Evolutionary conservation across 2,888 invertebrate genomes (phyloP), one percentile per base, ranked within the genome.

Genomic region (Acholoe squamosa): DNA sequence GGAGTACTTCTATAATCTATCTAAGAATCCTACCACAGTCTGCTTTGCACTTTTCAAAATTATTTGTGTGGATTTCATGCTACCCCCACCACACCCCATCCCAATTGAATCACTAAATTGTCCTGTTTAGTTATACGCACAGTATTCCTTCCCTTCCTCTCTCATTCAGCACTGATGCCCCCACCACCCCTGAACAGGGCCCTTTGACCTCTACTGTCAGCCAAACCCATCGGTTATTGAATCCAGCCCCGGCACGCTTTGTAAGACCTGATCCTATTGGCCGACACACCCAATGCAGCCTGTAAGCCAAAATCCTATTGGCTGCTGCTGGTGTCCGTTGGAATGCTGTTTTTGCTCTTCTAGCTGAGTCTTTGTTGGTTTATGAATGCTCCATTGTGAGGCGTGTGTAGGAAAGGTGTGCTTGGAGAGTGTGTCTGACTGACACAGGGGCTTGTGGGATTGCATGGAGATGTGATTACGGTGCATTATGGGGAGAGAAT

Each of bases 261-360:
- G 71, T 71, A 71, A 28, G 71, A 22, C 71, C 28, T 71, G 71
- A 71, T 71, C 71, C 71, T 71, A 71, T 71, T 71, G 71, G 71
- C 28, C 71, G 71, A 25, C 25, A 28, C 71, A 16, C 71, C 71
- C 61, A 61, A 19, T 14, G 71, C 31, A 28, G 28, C 71, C 31
- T 25, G 71, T 71, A 71, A 71, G 71, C 71, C 14, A 28, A 25
- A 25, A 28, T 71, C 28, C 71, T 71, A 71, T 71, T 71, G 71
- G 71, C 71, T 71, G 71, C 71, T 28, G 25, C 71, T n/a, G 28
- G 71, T 16, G 5, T 28, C 71, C 71, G 5, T 16, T 7, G 71
- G 71, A 14, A n/a, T 3, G 61, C 61, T n/a, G 43, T 3, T n/a
- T 61, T 61, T n/a, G n/a, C 61, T 61, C 61, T 61, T 43, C 61